A percentile compares a stretch with the other conserved stretches of the same genome.
Evolutionary conservation across 2,797 vertebrate species (phyloP).

Genomic region (Alcedo quadribrachys): DNA sequence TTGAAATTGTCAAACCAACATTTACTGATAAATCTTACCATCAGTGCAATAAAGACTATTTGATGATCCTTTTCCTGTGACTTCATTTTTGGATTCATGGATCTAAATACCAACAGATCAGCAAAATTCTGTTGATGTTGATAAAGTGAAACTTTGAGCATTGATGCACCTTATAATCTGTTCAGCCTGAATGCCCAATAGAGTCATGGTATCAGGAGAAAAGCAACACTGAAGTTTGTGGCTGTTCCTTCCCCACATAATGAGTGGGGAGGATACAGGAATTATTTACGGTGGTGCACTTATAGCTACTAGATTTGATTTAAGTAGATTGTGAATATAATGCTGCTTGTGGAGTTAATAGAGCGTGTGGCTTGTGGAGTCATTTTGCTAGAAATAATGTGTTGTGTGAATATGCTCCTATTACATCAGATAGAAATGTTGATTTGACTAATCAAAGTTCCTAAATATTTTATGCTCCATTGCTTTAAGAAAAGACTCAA

Average conservation of each 20-base stretch:
- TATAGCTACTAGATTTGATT: neutral
- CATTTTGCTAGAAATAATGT: conserved; percentile 13
- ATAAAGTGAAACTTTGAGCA: neutral
- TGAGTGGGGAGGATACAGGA: neutral
- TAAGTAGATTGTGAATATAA: neutral
- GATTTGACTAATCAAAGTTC: neutral
- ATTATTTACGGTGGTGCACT: neutral
- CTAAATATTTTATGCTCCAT: neutral
- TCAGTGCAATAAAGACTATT: neutral
- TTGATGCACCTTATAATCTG: neutral
- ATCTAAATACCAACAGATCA: neutral
- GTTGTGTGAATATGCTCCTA: neutral
- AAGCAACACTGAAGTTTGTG: neutral
- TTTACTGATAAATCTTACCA: neutral
- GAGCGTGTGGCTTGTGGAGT: neutral
- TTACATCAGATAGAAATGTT: neutral
- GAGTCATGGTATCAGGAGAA: neutral
- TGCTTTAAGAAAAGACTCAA: neutral
- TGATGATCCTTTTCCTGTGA: neutral
- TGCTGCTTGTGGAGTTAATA: neutral
- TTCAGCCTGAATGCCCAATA: neutral
- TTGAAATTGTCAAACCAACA: neutral
- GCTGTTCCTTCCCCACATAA: neutral
- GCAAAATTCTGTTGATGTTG: neutral
- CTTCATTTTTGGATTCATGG: neutral